Conservation (phyloP, 2,888 invertebrate species). For the Xanthostigma xanthostigma region DNA sequence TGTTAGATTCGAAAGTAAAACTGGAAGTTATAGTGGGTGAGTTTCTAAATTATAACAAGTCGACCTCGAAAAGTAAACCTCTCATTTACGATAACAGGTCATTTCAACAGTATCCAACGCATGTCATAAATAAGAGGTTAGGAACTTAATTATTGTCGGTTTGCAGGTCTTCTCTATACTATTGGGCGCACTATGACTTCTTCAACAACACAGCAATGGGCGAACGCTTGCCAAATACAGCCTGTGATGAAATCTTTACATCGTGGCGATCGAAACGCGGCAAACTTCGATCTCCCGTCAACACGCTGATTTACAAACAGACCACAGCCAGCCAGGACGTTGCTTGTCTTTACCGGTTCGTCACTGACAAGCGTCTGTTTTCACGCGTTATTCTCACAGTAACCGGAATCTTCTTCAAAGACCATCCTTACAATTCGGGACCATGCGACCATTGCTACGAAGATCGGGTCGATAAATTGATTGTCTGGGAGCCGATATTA, state of each 20-base stretch:
- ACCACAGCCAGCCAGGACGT: slow-evolving; percentile 58
- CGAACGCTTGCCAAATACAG: slow-evolving; percentile 62
- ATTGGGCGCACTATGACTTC: slow-evolving; percentile 90
- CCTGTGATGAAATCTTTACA: slow-evolving; percentile 77
- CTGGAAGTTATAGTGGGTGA: slow-evolving; percentile 80
- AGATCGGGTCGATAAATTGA: slow-evolving; percentile 69
- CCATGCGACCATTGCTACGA: slow-evolving; percentile 77
- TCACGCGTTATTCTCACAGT: slow-evolving; percentile 68
- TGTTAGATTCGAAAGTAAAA: slow-evolving; percentile 80
- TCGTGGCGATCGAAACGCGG: slow-evolving; percentile 71
- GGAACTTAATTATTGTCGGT: neutral
- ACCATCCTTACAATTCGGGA: slow-evolving; percentile 61
- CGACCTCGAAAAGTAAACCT: neutral
- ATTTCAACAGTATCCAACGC: too few relatives aligned
- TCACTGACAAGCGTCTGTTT: slow-evolving; percentile 67
- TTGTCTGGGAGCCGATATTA: slow-evolving; percentile 59
- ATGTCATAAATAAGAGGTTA: too few relatives aligned
- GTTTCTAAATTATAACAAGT: slow-evolving; percentile 11
- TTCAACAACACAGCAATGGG: slow-evolving; percentile 83
- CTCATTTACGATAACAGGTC: neutral
- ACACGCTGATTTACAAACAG: slow-evolving; percentile 73
- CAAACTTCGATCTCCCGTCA: slow-evolving; percentile 64
- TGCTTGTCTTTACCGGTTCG: slow-evolving; percentile 67
- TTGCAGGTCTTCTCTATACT: slow-evolving; percentile 72
- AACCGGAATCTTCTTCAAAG: slow-evolving; percentile 68